Percentiles rank a stretch among this genome's conserved stretches.
Conservation (phyloP, 1,140 invertebrate genomes). For the Pseudoatta argentina region DNA sequence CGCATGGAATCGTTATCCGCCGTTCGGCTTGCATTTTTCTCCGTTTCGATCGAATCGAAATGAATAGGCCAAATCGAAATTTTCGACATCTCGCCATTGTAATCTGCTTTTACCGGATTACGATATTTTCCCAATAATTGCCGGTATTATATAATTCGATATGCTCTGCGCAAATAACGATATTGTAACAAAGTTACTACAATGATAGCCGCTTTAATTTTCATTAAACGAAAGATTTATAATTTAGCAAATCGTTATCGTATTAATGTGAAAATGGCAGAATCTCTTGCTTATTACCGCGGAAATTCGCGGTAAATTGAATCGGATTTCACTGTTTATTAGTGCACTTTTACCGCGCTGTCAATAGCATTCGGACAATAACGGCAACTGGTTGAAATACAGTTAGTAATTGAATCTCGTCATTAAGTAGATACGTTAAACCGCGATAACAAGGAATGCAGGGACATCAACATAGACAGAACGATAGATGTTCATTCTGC, state of each 20-base stretch:
- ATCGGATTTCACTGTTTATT: slow-evolving; percentile 45
- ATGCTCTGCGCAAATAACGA: slow-evolving; percentile 12
- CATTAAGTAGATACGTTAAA: slow-evolving; percentile 43
- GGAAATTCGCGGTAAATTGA: slow-evolving; percentile 45
- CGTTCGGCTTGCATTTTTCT: slow-evolving; percentile 31
- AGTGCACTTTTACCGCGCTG: slow-evolving; percentile 33
- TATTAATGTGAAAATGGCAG: slow-evolving; percentile 47
- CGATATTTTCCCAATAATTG: slow-evolving; percentile 53
- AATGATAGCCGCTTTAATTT: slow-evolving; percentile 41
- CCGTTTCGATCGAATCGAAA: slow-evolving; percentile 20
- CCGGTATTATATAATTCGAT: slow-evolving; percentile 55
- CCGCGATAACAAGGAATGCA: not conserved
- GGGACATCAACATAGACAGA: not conserved
- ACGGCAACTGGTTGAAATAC: slow-evolving; percentile 42
- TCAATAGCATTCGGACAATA: slow-evolving; percentile 33
- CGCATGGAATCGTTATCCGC: slow-evolving; percentile 25
- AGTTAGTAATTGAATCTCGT: slow-evolving; percentile 34
- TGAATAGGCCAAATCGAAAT: slow-evolving; percentile 29
- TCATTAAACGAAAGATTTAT: slow-evolving; percentile 57
- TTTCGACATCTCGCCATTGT: slow-evolving; percentile 38
- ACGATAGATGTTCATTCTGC: not conserved
- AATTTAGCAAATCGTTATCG: slow-evolving; percentile 48
- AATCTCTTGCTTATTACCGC: slow-evolving; percentile 37
- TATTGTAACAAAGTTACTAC: slow-evolving; percentile 33
- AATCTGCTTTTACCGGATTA: slow-evolving; percentile 47